Conservation (phyloP, 2,888 invertebrate species). For the Tetramorium bicarinatum region DNA sequence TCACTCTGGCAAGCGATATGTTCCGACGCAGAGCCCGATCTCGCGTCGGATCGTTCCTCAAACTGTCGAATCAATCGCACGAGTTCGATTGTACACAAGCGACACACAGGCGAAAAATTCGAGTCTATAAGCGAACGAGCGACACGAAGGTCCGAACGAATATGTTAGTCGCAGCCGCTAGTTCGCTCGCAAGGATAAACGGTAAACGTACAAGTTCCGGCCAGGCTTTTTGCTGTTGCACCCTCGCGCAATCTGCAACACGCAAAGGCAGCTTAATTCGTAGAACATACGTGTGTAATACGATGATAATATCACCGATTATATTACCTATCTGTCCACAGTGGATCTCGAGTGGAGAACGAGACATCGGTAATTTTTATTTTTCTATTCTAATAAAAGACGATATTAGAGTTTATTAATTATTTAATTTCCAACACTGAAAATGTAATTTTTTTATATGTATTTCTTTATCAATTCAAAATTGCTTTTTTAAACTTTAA, state of each 20-base stretch:
- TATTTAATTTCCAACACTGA: neutral
- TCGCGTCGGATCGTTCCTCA: conserved; percentile 26
- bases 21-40: conserved; percentile 12
- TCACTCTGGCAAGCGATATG: conserved; percentile 43
- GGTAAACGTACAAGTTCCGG: conserved; percentile 50
- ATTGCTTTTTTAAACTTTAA: neutral
- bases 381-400: neutral
- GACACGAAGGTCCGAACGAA: conserved; percentile 72
- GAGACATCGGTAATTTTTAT: neutral
- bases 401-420: neutral
- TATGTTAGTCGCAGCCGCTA: conserved; percentile 73
- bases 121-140: conserved; percentile 1
- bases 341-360: conserved; percentile 10
- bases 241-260: conserved; percentile 45
- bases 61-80: conserved; percentile 40
- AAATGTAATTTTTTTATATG: neutral
- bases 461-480: neutral
- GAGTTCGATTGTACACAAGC: conserved; percentile 49
- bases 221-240: conserved; percentile 59
- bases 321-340: conserved; percentile 26
- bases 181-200: conserved; percentile 60
- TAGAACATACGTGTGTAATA: conserved; percentile 34
- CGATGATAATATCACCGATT: conserved; percentile 25
- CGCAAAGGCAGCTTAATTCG: conserved; percentile 55
- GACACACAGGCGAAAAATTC: conserved; percentile 17